Conservation (phyloP, 2,113 vertebrate genomes). For the Charina bottae region DNA sequence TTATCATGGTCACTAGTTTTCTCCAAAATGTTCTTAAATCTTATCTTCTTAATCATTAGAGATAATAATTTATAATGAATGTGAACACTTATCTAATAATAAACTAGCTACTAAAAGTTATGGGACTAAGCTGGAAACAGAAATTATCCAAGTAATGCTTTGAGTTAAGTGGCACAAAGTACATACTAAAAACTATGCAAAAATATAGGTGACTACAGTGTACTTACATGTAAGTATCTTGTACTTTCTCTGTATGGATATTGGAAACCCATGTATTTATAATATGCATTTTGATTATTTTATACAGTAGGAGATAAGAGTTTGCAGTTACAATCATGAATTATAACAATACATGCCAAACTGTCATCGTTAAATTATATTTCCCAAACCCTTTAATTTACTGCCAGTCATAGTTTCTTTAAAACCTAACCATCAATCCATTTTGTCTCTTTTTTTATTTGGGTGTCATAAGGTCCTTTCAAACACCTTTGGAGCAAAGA, state of each 20-base stretch:
- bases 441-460: slow-evolving; percentile 56
- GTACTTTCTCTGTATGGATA: slow-evolving; percentile 83
- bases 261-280: slow-evolving; percentile 81
- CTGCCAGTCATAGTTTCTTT: slow-evolving; percentile 50
- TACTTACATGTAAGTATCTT: slow-evolving; percentile 85
- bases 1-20: slow-evolving; percentile 53
- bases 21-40: slow-evolving; percentile 50
- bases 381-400: slow-evolving; percentile 66
- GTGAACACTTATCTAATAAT: slow-evolving; percentile 42
- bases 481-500: slow-evolving; percentile 53
- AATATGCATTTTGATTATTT: slow-evolving; percentile 84
- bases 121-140: slow-evolving; percentile 53
- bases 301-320: slow-evolving; percentile 60
- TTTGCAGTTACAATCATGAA: slow-evolving; percentile 65
- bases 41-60: slow-evolving; percentile 59
- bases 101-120: slow-evolving; percentile 54
- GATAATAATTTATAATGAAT: slow-evolving; percentile 67
- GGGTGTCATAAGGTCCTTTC: slow-evolving; percentile 39
- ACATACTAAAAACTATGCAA: slow-evolving; percentile 87
- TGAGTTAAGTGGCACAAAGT: slow-evolving; percentile 86
- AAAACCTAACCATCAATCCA: slow-evolving; percentile 35
- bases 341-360: slow-evolving; percentile 67
- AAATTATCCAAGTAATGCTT: slow-evolving; percentile 77
- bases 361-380: slow-evolving; percentile 72
- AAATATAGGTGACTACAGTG: slow-evolving; percentile 84